Evolutionary conservation across 2,888 invertebrate species (phyloP).

Genomic region (Tricholauxania praeusta): DNA sequence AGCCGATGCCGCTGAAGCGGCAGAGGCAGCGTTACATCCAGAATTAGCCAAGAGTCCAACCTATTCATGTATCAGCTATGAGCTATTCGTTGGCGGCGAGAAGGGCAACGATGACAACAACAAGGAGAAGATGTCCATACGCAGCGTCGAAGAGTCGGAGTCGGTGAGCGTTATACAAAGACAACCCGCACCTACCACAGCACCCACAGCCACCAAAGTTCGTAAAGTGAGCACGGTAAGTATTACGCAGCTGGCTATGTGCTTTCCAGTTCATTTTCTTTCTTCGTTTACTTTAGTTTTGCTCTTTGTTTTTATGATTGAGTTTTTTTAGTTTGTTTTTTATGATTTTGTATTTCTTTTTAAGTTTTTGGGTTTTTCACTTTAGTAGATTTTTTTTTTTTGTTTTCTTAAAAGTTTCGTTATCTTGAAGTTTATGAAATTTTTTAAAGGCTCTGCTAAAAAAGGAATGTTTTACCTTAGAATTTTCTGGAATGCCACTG

Average conservation of each 20-base stretch:
- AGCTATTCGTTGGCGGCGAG: slow-evolving; percentile 90
- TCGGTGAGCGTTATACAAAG: slow-evolving; percentile 85
- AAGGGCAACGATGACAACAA: slow-evolving; percentile 91
- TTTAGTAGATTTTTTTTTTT: slow-evolving; percentile 37
- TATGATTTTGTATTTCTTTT: not conserved
- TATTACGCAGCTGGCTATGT: slow-evolving; percentile 68
- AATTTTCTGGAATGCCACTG: slow-evolving; percentile 56
- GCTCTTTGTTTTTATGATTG: slow-evolving; percentile 14
- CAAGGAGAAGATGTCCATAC: slow-evolving; percentile 91
- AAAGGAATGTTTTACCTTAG: slow-evolving; percentile 32
- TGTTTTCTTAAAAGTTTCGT: slow-evolving; percentile 32
- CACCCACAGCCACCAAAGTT: slow-evolving; percentile 73
- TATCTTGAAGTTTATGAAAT: no score
- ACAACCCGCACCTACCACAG: slow-evolving; percentile 70
- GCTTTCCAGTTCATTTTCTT: slow-evolving; percentile 53
- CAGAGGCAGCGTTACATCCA: slow-evolving; percentile 69
- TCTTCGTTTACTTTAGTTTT: slow-evolving; percentile 32
- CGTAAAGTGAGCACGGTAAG: slow-evolving; percentile 96
- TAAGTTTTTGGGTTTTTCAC: slow-evolving; percentile 35
- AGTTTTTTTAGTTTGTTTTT: not conserved
- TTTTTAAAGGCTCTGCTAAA: slow-evolving; percentile 28
- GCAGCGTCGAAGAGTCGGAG: slow-evolving; percentile 89
- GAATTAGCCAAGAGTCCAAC: slow-evolving; percentile 91
- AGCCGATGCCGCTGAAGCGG: slow-evolving; percentile 66
- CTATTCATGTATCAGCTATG: slow-evolving; percentile 93